Evolutionary conservation across 2,797 vertebrate genomes (phyloP).

Genomic region (Tangara arthus): DNA sequence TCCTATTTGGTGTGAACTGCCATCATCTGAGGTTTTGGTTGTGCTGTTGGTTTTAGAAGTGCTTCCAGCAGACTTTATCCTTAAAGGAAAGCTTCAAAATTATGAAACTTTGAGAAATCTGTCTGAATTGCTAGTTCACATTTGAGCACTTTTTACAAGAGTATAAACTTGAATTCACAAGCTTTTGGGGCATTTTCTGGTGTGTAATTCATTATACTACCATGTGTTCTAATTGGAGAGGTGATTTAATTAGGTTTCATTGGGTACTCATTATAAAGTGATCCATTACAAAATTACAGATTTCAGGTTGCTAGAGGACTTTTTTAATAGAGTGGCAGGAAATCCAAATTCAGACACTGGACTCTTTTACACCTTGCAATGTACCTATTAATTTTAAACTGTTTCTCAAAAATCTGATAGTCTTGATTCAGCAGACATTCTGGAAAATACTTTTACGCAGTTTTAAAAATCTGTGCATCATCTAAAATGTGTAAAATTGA

Average conservation of each 20-base stretch:
- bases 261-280: neutral
- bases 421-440: neutral
- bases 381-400: fast-evolving
- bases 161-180: neutral
- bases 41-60: neutral
- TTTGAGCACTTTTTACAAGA: neutral
- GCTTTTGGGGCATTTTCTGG: neutral
- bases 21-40: neutral
- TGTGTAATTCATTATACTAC: neutral
- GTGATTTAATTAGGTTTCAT: neutral
- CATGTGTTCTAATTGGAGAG: neutral
- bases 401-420: neutral
- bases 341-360: neutral
- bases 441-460: neutral
- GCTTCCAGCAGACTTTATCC: neutral
- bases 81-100: neutral
- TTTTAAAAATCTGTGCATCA: neutral
- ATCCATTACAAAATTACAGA: neutral
- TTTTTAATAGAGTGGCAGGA: neutral
- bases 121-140: neutral
- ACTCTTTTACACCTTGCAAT: neutral
- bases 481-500: neutral
- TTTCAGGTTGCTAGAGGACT: neutral
- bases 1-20: neutral
- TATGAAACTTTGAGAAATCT: neutral